phyloP scores from a whole-genome alignment of 2,888 invertebrate genomes.

The Zelleria hepariella region DNA sequence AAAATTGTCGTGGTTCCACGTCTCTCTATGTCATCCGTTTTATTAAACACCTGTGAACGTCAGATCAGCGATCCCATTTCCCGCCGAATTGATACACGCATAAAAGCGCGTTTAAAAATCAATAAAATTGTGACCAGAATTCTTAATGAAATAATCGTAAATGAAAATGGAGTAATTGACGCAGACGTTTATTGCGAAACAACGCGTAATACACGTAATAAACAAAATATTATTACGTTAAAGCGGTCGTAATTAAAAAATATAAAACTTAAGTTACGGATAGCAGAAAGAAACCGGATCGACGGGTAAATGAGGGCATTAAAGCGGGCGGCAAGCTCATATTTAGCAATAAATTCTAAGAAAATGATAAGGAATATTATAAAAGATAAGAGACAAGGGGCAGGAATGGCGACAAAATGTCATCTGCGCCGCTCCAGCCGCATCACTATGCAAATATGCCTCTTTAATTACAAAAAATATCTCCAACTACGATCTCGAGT shows the following conservation, averaged over 20 bases:
- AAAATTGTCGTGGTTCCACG: too few relatives aligned
- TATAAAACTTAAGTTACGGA: constrained; percentile 13
- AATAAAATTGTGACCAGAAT: constrained; percentile 36
- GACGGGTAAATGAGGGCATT: constrained; percentile 35
- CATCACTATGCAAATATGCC: constrained; percentile 58
- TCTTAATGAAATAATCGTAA: constrained; percentile 23
- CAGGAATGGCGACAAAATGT: constrained; percentile 27
- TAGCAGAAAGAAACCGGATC: constrained; percentile 28
- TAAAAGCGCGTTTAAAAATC: constrained; percentile 21
- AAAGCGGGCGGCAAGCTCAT: constrained; percentile 24
- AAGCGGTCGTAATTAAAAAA: constrained; percentile 43
- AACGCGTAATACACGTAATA: constrained; percentile 41
- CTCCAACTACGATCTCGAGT: constrained; percentile 52
- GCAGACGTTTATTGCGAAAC: constrained; percentile 46
- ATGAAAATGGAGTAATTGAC: constrained; percentile 51
- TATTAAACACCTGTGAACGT: neutral
- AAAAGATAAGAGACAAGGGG: constrained; percentile 32
- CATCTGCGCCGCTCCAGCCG: constrained; percentile 28
- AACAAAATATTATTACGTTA: constrained; percentile 45
- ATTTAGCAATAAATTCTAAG: constrained; percentile 32
- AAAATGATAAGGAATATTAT: constrained; percentile 35
- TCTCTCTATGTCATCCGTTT: too few relatives aligned
- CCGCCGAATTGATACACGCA: constrained; percentile 7
- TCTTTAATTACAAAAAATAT: constrained; percentile 51
- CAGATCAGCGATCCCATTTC: neutral